Conservation (phyloP, 2,113 vertebrate species). For the Sinocyclocheilus maitianheensis region DNA sequence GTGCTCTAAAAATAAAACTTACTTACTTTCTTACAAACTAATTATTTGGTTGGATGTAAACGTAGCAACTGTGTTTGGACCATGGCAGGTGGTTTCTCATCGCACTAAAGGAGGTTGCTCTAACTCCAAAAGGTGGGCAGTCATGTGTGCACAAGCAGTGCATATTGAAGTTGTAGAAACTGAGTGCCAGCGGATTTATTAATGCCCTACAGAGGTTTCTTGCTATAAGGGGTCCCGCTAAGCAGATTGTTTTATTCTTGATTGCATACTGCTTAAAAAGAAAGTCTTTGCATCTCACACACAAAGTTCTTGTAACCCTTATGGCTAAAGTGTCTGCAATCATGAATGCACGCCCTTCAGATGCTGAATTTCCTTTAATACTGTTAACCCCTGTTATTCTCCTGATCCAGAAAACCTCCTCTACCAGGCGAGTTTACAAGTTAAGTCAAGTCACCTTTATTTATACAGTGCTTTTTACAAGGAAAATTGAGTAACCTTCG, state of each 20-base stretch:
- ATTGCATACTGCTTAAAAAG: background rate
- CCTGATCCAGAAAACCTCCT: background rate
- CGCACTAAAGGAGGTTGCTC: too few relatives aligned
- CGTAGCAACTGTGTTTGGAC: too few relatives aligned
- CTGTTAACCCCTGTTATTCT: background rate
- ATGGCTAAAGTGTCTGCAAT: background rate
- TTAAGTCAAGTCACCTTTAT: too few relatives aligned
- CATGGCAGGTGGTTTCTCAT: too few relatives aligned
- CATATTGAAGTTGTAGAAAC: too few relatives aligned
- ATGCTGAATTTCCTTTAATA: background rate
- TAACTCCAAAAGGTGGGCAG: background rate
- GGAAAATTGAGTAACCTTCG: too few relatives aligned
- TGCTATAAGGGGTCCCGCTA: background rate
- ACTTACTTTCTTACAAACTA: too few relatives aligned
- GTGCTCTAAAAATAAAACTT: too few relatives aligned
- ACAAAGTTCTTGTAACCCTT: background rate
- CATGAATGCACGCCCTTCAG: constrained; percentile 5
- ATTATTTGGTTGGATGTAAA: too few relatives aligned
- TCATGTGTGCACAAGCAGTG: background rate
- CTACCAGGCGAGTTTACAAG: background rate
- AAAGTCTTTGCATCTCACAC: background rate
- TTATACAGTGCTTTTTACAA: too few relatives aligned
- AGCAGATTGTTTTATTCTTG: background rate
- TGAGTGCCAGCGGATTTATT: too few relatives aligned
- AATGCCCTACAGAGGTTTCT: too few relatives aligned